A percentile compares a stretch with the other conserved stretches of the same genome.
phyloP scores from a whole-genome alignment of 2,113 vertebrate species.

The Potamarius usumacintae region DNA sequence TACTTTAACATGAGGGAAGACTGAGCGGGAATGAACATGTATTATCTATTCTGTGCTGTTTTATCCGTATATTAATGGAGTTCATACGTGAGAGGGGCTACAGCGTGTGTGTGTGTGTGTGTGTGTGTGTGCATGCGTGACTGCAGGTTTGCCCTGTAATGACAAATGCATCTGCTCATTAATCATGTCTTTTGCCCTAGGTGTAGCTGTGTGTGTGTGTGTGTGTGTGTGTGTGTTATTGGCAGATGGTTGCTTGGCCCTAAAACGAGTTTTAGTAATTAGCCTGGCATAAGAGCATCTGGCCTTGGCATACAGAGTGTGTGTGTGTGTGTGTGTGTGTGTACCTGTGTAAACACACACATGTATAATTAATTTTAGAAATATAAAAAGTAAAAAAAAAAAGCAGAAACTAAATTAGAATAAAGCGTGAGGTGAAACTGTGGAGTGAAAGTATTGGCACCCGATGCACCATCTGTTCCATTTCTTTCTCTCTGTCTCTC shows the following conservation, averaged over 20 bases:
- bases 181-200: slow-evolving; percentile 38
- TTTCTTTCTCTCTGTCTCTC: not conserved
- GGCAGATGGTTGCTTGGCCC: slow-evolving; percentile 47
- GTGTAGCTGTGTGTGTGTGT: slow-evolving; percentile 35
- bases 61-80: no score
- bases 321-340: not conserved
- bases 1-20: no score
- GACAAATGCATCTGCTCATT: slow-evolving; percentile 31
- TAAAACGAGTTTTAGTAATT: slow-evolving; percentile 53
- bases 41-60: no score
- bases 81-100: no score
- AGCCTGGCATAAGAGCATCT: slow-evolving; percentile 54
- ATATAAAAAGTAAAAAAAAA: not conserved
- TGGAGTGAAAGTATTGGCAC: not conserved
- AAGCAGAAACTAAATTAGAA: not conserved
- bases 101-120: not conserved
- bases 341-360: not conserved
- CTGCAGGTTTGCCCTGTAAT: slow-evolving; percentile 9
- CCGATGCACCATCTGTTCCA: not conserved
- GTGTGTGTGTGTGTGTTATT: slow-evolving; percentile 44
- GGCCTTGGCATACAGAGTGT: slow-evolving; percentile 24
- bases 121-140: not conserved
- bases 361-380: slow-evolving; percentile 13
- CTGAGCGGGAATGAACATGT: no score
- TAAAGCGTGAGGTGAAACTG: not conserved